phyloP scores from a whole-genome alignment of 1,140 invertebrate genomes.

The Drosophila kohkoa region DNA sequence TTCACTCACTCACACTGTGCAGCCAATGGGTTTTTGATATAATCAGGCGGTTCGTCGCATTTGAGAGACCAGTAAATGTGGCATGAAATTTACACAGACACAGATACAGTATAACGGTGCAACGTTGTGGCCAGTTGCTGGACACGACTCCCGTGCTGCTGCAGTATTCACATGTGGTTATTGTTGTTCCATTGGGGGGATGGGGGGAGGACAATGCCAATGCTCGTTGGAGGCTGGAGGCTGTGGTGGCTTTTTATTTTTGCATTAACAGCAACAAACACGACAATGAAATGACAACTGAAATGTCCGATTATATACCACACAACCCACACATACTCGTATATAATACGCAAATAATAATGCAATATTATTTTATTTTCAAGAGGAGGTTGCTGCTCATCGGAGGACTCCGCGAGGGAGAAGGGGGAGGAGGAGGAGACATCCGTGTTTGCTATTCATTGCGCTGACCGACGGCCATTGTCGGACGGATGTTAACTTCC shows the following conservation, averaged over 20 bases:
- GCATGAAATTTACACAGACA: slow-evolving; percentile 58
- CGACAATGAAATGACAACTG: slow-evolving; percentile 84
- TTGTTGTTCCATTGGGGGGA: slow-evolving; percentile 7
- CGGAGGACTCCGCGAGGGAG: slow-evolving; percentile 1
- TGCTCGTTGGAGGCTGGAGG: slow-evolving; percentile 11
- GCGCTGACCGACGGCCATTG: slow-evolving; percentile 57
- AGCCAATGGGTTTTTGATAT: slow-evolving; percentile 29
- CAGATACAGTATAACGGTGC: slow-evolving; percentile 22
- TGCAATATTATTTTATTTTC: slow-evolving; percentile 82
- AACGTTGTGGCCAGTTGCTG: slow-evolving; percentile 26
- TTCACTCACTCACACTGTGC: slow-evolving; percentile 28
- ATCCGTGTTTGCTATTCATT: slow-evolving; percentile 55
- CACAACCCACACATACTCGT: slow-evolving; percentile 27
- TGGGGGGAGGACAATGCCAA: not conserved
- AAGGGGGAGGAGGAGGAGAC: not conserved
- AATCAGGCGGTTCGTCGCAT: slow-evolving; percentile 48
- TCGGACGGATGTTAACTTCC: slow-evolving; percentile 84
- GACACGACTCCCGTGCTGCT: slow-evolving; percentile 10
- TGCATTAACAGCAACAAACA: slow-evolving; percentile 83
- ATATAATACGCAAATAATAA: slow-evolving; percentile 76
- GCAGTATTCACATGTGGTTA: slow-evolving; percentile 47
- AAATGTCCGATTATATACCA: slow-evolving; percentile 75
- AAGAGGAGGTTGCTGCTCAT: slow-evolving; percentile 31
- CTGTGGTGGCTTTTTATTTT: slow-evolving; percentile 73
- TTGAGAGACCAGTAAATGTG: slow-evolving; percentile 52